These are phyloP conservation scores for Chloropsis hardwickii DNA, from an alignment of 2,113 vertebrate genomes.

Conservation along the genomic window DNA sequence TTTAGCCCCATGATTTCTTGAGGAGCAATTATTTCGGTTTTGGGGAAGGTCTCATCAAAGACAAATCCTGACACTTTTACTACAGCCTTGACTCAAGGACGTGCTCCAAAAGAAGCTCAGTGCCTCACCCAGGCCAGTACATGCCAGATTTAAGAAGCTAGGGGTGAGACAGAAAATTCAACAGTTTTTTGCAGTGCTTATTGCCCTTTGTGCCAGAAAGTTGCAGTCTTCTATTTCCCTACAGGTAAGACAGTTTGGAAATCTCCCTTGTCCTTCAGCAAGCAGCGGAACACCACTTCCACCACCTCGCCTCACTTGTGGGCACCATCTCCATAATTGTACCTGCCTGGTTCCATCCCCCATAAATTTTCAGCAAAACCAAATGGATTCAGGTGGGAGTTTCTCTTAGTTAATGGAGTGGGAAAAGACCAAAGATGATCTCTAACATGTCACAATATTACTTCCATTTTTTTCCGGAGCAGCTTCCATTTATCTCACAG, in stretches of 20 bases:
- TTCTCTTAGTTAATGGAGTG: background rate
- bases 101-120: background rate
- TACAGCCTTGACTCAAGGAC: background rate
- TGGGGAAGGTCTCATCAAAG: background rate
- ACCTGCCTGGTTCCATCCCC: background rate
- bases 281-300: background rate
- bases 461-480: background rate
- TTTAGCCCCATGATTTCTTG: background rate
- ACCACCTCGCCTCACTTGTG: fast-evolving
- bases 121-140: background rate
- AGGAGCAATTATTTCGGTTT: background rate
- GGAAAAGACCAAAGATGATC: background rate
- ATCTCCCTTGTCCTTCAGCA: background rate
- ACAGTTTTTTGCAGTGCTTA: background rate
- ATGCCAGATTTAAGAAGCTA: background rate
- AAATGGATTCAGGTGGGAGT: background rate
- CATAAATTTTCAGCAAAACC: background rate
- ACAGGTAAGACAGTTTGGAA: background rate
- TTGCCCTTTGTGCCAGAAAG: background rate
- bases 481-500: background rate
- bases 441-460: background rate
- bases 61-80: background rate
- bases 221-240: background rate
- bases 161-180: background rate
- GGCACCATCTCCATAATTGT: background rate